Evolutionary conservation across 2,797 vertebrate genomes (phyloP), one percentile per base, ranked within the genome.

Genomic region (Anniella stebbinsi): DNA sequence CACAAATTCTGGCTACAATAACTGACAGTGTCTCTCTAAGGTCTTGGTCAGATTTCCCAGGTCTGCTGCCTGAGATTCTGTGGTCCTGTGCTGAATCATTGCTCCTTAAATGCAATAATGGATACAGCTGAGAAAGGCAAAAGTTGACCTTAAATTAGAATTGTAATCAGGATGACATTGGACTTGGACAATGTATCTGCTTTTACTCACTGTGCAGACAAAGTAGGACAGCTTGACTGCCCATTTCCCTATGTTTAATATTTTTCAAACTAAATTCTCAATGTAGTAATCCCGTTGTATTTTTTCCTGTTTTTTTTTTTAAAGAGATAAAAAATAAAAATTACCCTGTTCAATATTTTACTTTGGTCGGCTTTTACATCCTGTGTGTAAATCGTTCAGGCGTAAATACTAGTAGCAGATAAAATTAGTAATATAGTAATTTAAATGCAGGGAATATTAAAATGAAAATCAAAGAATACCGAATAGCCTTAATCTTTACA

Each of bases 381-480:
- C 57, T 95, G 48, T 73, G 54, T 87, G 92, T 89, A 94, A 93
- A 91, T 91, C 92, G 15, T 80, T 80, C 70, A 92, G 89, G 87
- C 80, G 91, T 28, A 73, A 82, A 87, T 91, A 92, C 88, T 94
- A 93, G 89, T 91, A 88, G 81, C 60, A 88, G 78, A 89, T 93
- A 93, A 95, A 95, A 94, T 94, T 92, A 95, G 93, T 87, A 91
- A 91, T 91, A 89, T 73, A 88, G 88, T 84, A 88, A 96, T 96
- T 95, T 92, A 93, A 93, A 95, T 93, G 93, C 91, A 93, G 83
- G 76, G 51, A 91, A 11, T 48, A 93, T 93, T 94, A 94, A 94
- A 94, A 95, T 88, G 90, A 94, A 96, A 96, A 96, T 96, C 95
- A 96, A 96, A 96, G 95, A 93, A 90, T 94, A 72, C 60, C 92